A percentile compares a stretch with the other conserved stretches of the same genome.
phyloP scores from a whole-genome alignment of 2,888 invertebrate genomes.

The Cylloceria caligata region DNA sequence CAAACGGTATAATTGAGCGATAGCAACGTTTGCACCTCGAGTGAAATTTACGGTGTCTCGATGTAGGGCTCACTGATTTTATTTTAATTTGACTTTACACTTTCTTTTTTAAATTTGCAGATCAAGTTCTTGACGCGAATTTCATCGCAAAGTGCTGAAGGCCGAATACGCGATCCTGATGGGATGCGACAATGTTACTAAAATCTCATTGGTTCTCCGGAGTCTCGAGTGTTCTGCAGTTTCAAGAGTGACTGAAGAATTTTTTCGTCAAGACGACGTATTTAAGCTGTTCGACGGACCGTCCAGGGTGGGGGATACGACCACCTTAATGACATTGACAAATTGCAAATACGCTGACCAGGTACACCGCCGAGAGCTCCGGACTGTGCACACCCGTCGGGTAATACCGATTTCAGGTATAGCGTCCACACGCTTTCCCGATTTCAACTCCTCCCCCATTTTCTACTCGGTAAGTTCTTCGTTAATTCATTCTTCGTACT shows the following conservation, averaged over 20 bases:
- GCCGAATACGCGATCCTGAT: neutral
- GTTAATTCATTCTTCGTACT: neutral
- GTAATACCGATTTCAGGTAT: slow-evolving; percentile 18
- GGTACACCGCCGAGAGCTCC: neutral
- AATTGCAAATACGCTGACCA: slow-evolving; percentile 7
- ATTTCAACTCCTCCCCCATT: neutral
- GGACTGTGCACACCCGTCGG: neutral
- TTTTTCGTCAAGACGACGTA: slow-evolving; percentile 35
- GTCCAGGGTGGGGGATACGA: slow-evolving; percentile 29
- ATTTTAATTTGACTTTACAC: neutral
- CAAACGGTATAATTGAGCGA: neutral
- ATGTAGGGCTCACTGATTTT: neutral
- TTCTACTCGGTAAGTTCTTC: too few relatives aligned
- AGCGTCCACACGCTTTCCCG: neutral
- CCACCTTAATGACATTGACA: slow-evolving; percentile 6
- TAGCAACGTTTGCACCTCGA: neutral
- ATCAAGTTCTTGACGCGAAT: neutral
- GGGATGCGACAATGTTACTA: neutral
- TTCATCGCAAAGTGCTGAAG: neutral
- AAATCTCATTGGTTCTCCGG: neutral
- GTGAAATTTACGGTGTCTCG: slow-evolving; percentile 11
- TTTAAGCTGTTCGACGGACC: slow-evolving; percentile 37
- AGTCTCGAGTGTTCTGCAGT: neutral
- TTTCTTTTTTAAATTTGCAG: neutral
- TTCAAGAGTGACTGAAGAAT: slow-evolving; percentile 48